Conservation (phyloP, 2,113 vertebrate genomes). For the Pica pica region DNA sequence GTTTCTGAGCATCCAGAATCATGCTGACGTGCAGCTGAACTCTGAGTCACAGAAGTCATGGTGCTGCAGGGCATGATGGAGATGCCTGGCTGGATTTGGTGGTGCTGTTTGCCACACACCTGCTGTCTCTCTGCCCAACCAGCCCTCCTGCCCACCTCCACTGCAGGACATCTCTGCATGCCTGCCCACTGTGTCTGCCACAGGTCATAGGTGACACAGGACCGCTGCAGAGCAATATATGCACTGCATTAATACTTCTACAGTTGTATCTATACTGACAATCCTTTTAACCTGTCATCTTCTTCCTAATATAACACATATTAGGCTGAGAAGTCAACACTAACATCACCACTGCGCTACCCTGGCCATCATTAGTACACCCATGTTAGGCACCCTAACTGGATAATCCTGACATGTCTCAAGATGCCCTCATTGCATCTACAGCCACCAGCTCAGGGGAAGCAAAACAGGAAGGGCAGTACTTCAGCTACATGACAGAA, state of each 20-base stretch:
- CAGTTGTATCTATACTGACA: accelerated
- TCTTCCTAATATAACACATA: background rate
- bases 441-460: background rate
- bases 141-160: background rate
- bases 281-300: background rate
- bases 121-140: background rate
- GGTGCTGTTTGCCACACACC: background rate
- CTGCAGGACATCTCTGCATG: background rate
- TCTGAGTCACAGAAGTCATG: background rate
- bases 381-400: background rate
- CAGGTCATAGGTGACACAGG: background rate
- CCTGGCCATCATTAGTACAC: background rate
- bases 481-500: background rate
- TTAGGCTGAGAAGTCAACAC: background rate
- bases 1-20: background rate
- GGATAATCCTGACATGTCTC: background rate
- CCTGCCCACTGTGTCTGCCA: background rate
- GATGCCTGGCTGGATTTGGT: accelerated
- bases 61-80: background rate
- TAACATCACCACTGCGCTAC: background rate
- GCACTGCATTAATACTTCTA: background rate
- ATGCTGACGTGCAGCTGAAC: accelerated
- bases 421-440: background rate
- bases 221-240: background rate
- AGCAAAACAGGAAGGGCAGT: background rate